Evolutionary conservation across 30 jellyfish, hydroid and myxozoan species (phyloP), one percentile per base, ranked within the genome.

Genomic region (Chironex yamaguchii): DNA sequence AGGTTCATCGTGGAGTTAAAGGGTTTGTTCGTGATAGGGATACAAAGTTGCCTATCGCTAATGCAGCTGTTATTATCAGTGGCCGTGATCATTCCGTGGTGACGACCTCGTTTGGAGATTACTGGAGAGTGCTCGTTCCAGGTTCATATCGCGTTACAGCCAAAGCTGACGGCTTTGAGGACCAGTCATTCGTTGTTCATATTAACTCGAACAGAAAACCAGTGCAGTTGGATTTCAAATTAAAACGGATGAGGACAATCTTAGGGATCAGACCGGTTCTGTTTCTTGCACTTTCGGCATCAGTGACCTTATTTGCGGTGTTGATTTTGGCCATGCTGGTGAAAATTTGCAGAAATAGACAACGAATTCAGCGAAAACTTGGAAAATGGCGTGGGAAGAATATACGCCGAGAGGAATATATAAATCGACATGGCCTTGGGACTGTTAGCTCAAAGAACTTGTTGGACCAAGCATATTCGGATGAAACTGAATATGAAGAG

Each of bases 101-200:
- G n/a, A 32, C 97, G 51, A 92, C 99, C 26, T 80, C 65, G 2
- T 67, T 81, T 32, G 99, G 99, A 0, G 99, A 95, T 34, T 95
- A 69, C 73, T 89, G 97, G 99, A 91, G 98, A 23, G 36, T 89
- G 26, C 74, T 95, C 34, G 84, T 90, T 23, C 99, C 98, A 33
- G 99, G 99, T 27, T 49, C 97, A 3, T 95, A 95, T 81, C 77
- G 78, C 34, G 81, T 95, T 24, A 51, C 97, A 2, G 98, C 97
- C 27, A 29, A 91, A 0, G 97, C 97, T 4, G 88, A 75, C 3
- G 98, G 97, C 23, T 94, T 65, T 68, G 89, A 88, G 17, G 86
- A 70, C 25, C 87, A 94, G 63, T 49, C 82, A 30, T 75, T 52
- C 52, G 29, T 82, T 9, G 95, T 94, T 12, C 96, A 94, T 34